A percentile compares a stretch with the other conserved stretches of the same genome.
These are phyloP conservation scores for Atta cephalotes DNA, from an alignment of 1,140 invertebrate species.

Conservation along the genomic window DNA sequence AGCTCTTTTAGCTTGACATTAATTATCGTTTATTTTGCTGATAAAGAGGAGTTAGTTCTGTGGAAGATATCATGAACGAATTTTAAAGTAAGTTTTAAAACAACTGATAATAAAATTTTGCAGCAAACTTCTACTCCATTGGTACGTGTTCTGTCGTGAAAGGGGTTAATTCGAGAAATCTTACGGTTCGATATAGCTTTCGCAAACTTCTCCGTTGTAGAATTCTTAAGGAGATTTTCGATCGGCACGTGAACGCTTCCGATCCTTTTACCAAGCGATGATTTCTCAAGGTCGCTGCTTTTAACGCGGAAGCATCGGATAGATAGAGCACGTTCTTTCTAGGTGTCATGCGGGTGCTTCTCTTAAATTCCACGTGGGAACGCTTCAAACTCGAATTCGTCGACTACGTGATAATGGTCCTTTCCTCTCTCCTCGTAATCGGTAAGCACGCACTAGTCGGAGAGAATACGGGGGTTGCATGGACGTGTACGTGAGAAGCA, in stretches of 20 bases:
- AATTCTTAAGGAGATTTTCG: conserved; percentile 8
- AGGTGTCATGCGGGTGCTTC: conserved; percentile 36
- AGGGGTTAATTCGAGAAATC: conserved; percentile 37
- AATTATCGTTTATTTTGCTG: conserved; percentile 9
- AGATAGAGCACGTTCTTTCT: conserved; percentile 45
- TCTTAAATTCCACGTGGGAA: conserved; percentile 69
- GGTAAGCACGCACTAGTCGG: conserved; percentile 35
- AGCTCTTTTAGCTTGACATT: not conserved
- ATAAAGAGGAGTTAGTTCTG: not conserved
- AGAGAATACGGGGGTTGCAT: conserved; percentile 15
- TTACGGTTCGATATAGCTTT: conserved; percentile 19
- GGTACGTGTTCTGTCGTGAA: conserved; percentile 6
- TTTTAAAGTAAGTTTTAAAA: conserved; percentile 27
- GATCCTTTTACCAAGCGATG: not conserved
- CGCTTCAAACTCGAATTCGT: conserved; percentile 73
- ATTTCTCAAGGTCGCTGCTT: conserved; percentile 43
- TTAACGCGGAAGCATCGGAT: conserved; percentile 11
- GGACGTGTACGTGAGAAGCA: conserved; percentile 11
- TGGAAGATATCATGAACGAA: conserved; percentile 2
- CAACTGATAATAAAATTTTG: conserved; percentile 22
- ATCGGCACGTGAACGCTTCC: conserved; percentile 30
- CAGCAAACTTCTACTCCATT: not conserved
- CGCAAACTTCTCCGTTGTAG: conserved; percentile 35
- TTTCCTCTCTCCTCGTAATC: conserved; percentile 58
- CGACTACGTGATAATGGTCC: conserved; percentile 75